These are phyloP conservation scores for Onychostruthus taczanowskii DNA, from an alignment of 2,113 vertebrate species.

Conservation along the genomic window DNA sequence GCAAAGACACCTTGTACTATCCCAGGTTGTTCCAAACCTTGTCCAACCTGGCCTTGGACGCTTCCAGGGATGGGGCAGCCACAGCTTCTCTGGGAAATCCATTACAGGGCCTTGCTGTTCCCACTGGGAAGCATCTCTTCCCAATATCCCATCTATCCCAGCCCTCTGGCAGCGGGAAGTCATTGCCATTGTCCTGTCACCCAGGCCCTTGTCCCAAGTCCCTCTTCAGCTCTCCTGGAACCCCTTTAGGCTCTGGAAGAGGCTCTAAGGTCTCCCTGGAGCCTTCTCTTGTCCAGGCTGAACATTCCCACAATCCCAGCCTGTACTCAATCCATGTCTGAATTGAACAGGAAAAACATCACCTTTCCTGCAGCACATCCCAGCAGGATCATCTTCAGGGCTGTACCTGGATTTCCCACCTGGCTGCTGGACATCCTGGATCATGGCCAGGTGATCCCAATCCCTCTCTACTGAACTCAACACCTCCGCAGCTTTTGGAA, in stretches of 20 bases:
- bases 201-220: neutral
- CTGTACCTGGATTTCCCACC: neutral
- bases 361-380: neutral
- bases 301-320: neutral
- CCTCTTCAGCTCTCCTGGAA: neutral
- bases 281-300: neutral
- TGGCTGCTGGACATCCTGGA: neutral
- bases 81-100: neutral
- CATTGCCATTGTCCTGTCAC: neutral
- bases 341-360: neutral
- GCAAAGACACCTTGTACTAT: neutral
- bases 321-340: no score
- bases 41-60: neutral
- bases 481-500: neutral
- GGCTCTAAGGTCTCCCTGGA: neutral
- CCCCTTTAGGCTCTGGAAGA: neutral
- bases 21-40: neutral
- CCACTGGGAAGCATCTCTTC: neutral
- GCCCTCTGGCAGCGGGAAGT: neutral
- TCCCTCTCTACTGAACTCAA: fast-evolving
- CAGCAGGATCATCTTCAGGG: neutral
- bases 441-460: neutral
- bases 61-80: neutral
- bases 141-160: neutral
- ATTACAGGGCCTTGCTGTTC: fast-evolving